Percentiles rank a stretch among this genome's conserved stretches.
Evolutionary conservation across 2,888 invertebrate species (phyloP).

Genomic region (Athalia rosae): DNA sequence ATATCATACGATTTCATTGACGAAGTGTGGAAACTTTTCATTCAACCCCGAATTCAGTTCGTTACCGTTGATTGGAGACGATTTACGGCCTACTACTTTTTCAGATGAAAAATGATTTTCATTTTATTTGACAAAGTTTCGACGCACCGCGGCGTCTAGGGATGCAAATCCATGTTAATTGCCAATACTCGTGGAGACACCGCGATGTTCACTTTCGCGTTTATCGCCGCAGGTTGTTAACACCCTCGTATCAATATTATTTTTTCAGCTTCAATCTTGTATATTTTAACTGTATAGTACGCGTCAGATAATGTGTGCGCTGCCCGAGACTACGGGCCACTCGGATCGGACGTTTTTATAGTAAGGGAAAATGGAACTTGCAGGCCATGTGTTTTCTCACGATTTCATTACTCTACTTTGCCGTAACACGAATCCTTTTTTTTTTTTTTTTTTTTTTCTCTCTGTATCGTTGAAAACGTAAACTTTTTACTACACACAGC

Average conservation of each 20-base stretch:
- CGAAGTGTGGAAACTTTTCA: too few species aligned
- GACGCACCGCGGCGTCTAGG: neutral
- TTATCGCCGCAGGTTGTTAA: constrained; percentile 15
- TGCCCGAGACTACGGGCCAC: constrained; percentile 1
- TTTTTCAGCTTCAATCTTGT: neutral
- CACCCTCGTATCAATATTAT: constrained; percentile 21
- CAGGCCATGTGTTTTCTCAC: too few species aligned
- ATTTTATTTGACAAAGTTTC: neutral
- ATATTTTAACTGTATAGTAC: constrained; percentile 10
- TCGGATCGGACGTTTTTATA: neutral
- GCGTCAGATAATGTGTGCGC: neutral
- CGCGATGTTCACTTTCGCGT: constrained; percentile 11
- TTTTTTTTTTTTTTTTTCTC: too few species aligned
- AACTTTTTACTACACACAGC: too few species aligned
- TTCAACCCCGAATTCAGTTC: too few species aligned
- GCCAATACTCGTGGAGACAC: constrained; percentile 9
- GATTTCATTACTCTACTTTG: too few species aligned
- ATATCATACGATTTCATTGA: too few species aligned
- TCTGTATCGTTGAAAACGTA: too few species aligned
- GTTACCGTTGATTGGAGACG: too few species aligned
- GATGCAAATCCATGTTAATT: neutral
- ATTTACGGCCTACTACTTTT: too few species aligned
- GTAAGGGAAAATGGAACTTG: too few species aligned
- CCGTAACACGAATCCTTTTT: neutral
- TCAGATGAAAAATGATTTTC: too few species aligned